Base-by-base conservation (phyloP, 1,140 invertebrate genomes). In the Brachionus plicatilis region DNA sequence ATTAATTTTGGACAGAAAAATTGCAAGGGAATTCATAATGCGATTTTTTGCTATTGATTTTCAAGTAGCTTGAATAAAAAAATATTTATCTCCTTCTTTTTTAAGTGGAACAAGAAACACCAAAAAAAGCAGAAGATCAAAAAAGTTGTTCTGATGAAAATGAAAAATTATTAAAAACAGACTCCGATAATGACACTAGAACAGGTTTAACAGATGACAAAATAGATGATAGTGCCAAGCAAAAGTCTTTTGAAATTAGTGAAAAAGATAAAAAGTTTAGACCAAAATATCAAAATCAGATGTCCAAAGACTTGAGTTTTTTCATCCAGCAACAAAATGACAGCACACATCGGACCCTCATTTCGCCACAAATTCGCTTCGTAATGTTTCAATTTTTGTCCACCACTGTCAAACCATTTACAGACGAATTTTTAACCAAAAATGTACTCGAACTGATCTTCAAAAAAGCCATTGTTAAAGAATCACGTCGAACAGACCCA, bases 291-390 rank as follows among this genome's bases (percentile, higher is more conserved):
- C 53, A 82, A 41, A 82, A 45, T 82, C 79, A 82, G 20, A 17
- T 17, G 0, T 82, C 79, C 2, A 65, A 82, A 60, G 79, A 82
- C 53, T 47, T 82, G 27, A 82, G 79, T 37, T 82, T 82, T 65
- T 82, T 82, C 24, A 20, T 82, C 11, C 79, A 82, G n/a, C 79
- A 82, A 27, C 79, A 82, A 82, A 82, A 82, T 45, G 79, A 82
- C n/a, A 65, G 17, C 24, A 33, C 50, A 24, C 79, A 82, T 12
- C 7, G 33, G 29, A 33, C 79, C 7, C 53, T 82, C 3, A 82
- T 82, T 43, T 82, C 79, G 29, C 79, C 79, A 12, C 79, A 82
- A 68, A 82, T 82, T 29, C 79, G 79, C 60, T 82, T 82, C 41
- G 79, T 82, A 5, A 82, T 82, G 79, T 82, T 82, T 29, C 79